Conservation (phyloP, 2,797 vertebrate genomes). For the Arrhamphus sclerolepis region DNA sequence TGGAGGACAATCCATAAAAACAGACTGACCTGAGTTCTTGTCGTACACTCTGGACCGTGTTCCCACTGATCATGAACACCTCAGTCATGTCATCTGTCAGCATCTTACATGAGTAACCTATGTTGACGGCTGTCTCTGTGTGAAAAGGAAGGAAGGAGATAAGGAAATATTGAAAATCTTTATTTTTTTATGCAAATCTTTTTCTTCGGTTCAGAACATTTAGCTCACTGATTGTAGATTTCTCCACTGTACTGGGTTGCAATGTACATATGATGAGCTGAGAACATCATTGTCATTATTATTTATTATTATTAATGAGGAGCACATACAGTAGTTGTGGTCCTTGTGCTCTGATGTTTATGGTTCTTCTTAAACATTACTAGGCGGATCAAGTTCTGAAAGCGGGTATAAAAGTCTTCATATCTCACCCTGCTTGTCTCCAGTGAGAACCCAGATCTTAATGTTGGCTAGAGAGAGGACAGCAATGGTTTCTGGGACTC, state of each 20-base stretch:
- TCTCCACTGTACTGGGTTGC: too few species aligned
- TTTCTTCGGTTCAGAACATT: too few species aligned
- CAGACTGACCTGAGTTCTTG: constrained; percentile 86
- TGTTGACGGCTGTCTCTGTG: constrained; percentile 93
- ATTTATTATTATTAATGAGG: too few species aligned
- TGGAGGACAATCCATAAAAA: background rate
- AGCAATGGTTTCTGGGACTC: constrained; percentile 92
- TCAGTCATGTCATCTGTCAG: constrained; percentile 91
- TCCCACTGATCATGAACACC: constrained; percentile 89
- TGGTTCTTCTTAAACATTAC: too few species aligned
- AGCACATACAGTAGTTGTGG: too few species aligned
- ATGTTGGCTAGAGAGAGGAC: constrained; percentile 93
- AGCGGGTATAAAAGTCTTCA: too few species aligned
- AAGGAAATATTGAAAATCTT: background rate
- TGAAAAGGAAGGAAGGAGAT: background rate
- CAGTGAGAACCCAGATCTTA: constrained; percentile 96
- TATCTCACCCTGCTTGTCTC: constrained; percentile 92
- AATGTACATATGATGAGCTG: too few species aligned
- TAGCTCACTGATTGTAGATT: too few species aligned
- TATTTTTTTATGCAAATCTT: too few species aligned
- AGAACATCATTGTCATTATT: too few species aligned
- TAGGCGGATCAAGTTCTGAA: too few species aligned
- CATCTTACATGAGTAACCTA: constrained; percentile 97
- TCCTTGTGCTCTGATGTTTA: too few species aligned
- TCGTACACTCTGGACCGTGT: constrained; percentile 90